Evolutionary conservation across 2,888 invertebrate genomes (phyloP).

Genomic region (Petrolisthes cinctipes): DNA sequence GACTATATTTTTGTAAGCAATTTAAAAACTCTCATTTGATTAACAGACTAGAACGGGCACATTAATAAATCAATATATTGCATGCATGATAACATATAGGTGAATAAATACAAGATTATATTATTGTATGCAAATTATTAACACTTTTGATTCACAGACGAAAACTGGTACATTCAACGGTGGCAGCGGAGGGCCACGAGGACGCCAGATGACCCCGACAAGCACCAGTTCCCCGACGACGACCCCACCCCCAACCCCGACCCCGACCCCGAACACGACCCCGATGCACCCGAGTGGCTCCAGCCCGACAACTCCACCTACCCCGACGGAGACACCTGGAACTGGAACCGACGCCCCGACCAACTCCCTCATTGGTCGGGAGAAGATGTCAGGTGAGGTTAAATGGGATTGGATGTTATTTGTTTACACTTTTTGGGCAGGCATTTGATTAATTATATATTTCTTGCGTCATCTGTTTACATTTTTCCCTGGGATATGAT

Average conservation of each 20-base stretch:
- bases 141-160: constrained; percentile 22
- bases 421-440: too few species aligned
- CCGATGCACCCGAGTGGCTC: constrained; percentile 29
- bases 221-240: constrained; percentile 21
- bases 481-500: neutral
- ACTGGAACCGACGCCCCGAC: constrained; percentile 56
- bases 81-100: too few species aligned
- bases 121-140: too few species aligned
- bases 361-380: constrained; percentile 11
- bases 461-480: neutral
- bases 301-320: constrained; percentile 52
- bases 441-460: neutral
- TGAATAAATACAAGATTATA: too few species aligned
- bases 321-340: constrained; percentile 51
- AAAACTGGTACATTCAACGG: constrained; percentile 42
- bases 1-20: too few species aligned
- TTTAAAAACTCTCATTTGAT: too few species aligned
- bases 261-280: constrained; percentile 23
- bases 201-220: constrained; percentile 21
- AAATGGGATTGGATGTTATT: neutral
- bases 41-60: too few species aligned
- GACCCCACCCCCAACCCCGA: neutral
- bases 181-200: constrained; percentile 32
- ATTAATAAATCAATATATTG: too few species aligned
- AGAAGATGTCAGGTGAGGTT: constrained; percentile 46